A percentile compares a stretch with the other conserved stretches of the same genome.
These are phyloP conservation scores for Koerneria pararmatus DNA, from an alignment of 2,888 invertebrate genomes.

Conservation along the genomic window DNA sequence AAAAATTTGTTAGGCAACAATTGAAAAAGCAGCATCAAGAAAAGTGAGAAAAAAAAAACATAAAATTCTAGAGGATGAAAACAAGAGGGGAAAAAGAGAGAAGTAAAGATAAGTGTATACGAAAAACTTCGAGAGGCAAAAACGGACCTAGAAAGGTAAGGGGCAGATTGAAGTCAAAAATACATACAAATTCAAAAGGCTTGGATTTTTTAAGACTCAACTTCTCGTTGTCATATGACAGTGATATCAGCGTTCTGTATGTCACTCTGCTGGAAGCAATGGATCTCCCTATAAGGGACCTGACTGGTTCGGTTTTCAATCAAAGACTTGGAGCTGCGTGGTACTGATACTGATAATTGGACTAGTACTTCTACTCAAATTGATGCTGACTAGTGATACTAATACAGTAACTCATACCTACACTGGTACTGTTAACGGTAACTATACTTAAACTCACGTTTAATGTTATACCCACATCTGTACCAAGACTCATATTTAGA, in stretches of 20 bases:
- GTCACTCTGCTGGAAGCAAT: constrained; percentile 52
- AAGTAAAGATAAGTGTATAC: not conserved
- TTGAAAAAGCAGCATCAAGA: no score
- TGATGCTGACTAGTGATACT: no score
- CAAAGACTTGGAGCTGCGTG: no score
- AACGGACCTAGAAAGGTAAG: not conserved
- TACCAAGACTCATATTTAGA: no score
- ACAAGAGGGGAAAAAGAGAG: not conserved
- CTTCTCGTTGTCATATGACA: constrained; percentile 50
- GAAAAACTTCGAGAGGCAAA: not conserved
- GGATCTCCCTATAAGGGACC: constrained; percentile 52
- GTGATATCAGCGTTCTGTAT: constrained; percentile 45
- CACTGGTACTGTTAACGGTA: no score
- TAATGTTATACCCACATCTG: no score
- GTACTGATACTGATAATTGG: no score
- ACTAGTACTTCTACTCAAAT: no score
- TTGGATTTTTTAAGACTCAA: constrained; percentile 32
- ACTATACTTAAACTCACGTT: no score
- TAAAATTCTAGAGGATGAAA: not conserved
- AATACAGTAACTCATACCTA: no score
- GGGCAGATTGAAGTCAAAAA: not conserved
- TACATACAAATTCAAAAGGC: not conserved
- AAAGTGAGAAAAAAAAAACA: not conserved
- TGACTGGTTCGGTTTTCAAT: constrained; percentile 42
- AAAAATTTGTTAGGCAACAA: no score